Base-by-base conservation (phyloP, 2,888 invertebrate genomes). In the Tetropium fuscum region DNA sequence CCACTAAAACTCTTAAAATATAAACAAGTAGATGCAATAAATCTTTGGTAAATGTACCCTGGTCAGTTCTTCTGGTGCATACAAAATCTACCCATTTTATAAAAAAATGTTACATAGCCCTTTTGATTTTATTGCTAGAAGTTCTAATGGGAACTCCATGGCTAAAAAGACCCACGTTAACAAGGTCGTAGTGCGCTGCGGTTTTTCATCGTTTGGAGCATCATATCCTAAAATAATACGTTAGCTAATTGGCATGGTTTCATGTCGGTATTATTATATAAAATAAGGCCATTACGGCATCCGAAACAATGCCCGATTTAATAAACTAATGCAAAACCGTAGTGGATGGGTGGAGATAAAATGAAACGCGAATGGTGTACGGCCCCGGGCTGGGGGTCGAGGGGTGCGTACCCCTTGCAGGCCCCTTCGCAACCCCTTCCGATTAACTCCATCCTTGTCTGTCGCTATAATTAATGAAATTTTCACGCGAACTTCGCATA, bases 271-370 rank as follows among this genome's bases (percentile, higher is more conserved):
- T 57, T 57, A 57, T 51, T 51, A 40, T 40, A 51, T 51, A 54
- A 53, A 58, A 58, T 58, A 62, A 58, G 60, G 45, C 74, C 72
- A 73, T 74, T 75, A 72, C 54, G 65, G 68, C 68, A 72, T 73
- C 67, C 69, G 71, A 75, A 77, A 77, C 77, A 77, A 75, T 76
- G 70, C 70, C 72, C 75, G 74, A 76, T 77, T 76, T 75, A 76
- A 76, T 77, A 77, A 76, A 77, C 77, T 76, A 77, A 77, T 76
- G 74, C 76, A 74, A 76, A 74, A 76, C 71, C 74, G 72, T 74
- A 73, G 74, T 75, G 77, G 74, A 74, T 75, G 73, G 74, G 73
- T 74, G 74, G 74, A 74, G 74, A 76, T 76, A 74, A 74, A 76
- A 76, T 76, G 76, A 75, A 76, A 76, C 73, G 76, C 71, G 71